Percentiles rank a stretch among this genome's conserved stretches.
Evolutionary conservation across 2,888 invertebrate species (phyloP).

Genomic region (Eristalis intricaria): DNA sequence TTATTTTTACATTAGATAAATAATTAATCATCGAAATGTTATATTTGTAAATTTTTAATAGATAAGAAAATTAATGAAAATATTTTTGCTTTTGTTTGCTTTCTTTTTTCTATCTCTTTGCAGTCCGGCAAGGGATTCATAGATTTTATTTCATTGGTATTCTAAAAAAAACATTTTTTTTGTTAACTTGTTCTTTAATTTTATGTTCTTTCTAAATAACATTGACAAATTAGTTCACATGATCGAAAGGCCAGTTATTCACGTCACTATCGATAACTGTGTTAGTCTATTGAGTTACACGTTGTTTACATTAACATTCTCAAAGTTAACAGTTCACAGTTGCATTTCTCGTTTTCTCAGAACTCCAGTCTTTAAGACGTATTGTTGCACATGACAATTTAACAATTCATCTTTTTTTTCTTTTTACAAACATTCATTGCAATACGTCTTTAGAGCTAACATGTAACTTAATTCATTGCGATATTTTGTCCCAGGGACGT

Average conservation of each 20-base stretch:
- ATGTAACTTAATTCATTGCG: not conserved
- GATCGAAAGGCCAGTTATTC: not conserved
- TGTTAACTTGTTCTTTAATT: conserved; percentile 1
- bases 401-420: not conserved
- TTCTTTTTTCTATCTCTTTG: conserved; percentile 76
- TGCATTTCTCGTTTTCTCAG: not conserved
- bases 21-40: not conserved
- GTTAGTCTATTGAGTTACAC: not conserved
- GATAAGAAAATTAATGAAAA: conserved; percentile 56
- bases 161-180: conserved; percentile 36
- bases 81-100: conserved; percentile 49
- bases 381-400: not conserved
- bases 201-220: not conserved
- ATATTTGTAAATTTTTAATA: conserved; percentile 1
- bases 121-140: conserved; percentile 82
- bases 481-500: not conserved
- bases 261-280: not conserved
- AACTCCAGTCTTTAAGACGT: not conserved
- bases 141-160: conserved; percentile 82
- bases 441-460: not conserved
- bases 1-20: not conserved
- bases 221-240: not conserved
- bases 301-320: not conserved
- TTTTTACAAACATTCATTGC: not conserved
- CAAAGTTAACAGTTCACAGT: not conserved